Evolutionary conservation across 1,140 invertebrate species (phyloP), one percentile per base, ranked within the genome.

Genomic region (Halyomorpha halys): DNA sequence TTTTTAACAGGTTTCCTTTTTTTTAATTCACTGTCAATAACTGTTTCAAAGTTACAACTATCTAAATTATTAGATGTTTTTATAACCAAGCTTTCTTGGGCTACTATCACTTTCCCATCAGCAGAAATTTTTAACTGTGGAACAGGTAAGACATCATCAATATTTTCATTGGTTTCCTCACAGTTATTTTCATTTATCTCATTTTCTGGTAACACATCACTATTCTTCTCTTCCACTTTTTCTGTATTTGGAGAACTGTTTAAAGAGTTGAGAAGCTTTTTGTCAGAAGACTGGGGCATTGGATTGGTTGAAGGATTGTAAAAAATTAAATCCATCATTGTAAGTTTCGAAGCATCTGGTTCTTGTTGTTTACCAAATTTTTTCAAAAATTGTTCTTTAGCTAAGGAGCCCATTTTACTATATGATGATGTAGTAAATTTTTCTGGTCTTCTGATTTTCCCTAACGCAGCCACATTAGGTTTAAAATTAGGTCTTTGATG

Each of bases 121-220:
- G 87, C 83, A 21, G 90, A 90, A 18, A 96, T 82, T 79, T 91
- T 94, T 0, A 95, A 84, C 74, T 90, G 86, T 1, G 91, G 92
- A 23, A 62, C 44, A 15, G 23, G 21, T 15, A 23, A 23, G 14
- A 44, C 39, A 34, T 61, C 59, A 30, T 61, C 59, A 18, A 44
- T 34, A 8, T 39, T 44, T 44, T 61, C 59, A 30, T 61, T 30
- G 3, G 8, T 19, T 21, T 53, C 49, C 18, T 21, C 49, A 53
- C 23, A 1, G 23, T 53, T 53, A 21, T 25, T 53, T 21, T 53
- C 49, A 21, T 25, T n/a, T 21, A 4, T 39, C 6, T 39, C 34
- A 11, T 30, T 30, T 4, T 39, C 34, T 39, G 5, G 34, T 1
- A 39, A 6, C 34, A 11, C 34, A 39, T 39, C 34, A 39, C 1